Evolutionary conservation across 2,113 vertebrate species (phyloP).

Genomic region (Cyanoderma ruficeps): DNA sequence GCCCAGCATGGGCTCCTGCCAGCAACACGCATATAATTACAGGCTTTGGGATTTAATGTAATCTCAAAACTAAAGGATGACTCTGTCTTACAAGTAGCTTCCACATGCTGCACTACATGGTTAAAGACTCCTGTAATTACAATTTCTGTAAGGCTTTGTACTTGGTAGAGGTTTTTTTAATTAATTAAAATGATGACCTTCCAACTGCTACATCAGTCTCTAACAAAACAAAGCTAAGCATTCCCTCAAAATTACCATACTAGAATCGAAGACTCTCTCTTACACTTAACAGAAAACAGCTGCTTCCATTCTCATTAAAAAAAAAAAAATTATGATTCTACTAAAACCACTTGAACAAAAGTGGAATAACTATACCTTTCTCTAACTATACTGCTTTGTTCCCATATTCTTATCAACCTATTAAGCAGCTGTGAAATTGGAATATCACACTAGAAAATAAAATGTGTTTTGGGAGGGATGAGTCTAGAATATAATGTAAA

Average conservation of each 20-base stretch:
- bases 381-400: neutral
- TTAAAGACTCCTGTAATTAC: conserved; percentile 51
- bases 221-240: conserved; percentile 15
- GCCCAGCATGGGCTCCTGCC: neutral
- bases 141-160: conserved; percentile 14
- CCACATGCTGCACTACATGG: conserved; percentile 7
- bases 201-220: neutral
- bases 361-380: neutral
- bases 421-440: neutral
- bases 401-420: neutral
- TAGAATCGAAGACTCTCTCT: neutral
- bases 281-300: neutral
- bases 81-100: conserved; percentile 41
- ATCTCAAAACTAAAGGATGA: conserved; percentile 49
- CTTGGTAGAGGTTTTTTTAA: conserved; percentile 15
- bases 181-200: conserved; percentile 53
- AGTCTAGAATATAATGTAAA: neutral
- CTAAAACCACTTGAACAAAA: conserved; percentile 26
- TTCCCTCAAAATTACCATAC: conserved; percentile 2
- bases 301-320: neutral
- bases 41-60: conserved; percentile 30
- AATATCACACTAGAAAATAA: conserved; percentile 2
- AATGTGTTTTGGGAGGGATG: neutral
- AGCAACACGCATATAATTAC: conserved; percentile 48
- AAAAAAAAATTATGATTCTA: neutral